phyloP scores from a whole-genome alignment of 2,113 vertebrate genomes.

The Strigops habroptila region DNA sequence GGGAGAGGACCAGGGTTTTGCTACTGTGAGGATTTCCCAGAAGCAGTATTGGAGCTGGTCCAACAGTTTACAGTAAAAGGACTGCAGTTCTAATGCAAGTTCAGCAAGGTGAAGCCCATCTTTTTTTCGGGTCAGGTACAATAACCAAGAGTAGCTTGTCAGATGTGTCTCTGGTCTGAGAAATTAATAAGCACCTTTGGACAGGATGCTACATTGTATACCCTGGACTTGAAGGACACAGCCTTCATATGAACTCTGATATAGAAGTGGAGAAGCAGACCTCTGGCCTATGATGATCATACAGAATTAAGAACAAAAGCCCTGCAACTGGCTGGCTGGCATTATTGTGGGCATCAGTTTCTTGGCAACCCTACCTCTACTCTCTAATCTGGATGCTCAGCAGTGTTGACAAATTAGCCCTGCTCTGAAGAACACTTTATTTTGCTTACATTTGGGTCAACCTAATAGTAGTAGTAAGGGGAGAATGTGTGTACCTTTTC shows the following conservation, averaged over 20 bases:
- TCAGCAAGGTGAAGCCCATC: not conserved
- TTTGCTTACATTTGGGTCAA: not conserved
- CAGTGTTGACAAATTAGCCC: not conserved
- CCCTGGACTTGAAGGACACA: not conserved
- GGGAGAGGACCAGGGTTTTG: not conserved
- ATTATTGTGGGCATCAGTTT: not conserved
- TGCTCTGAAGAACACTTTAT: not conserved
- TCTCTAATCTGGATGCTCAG: not conserved
- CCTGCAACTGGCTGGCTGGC: not conserved
- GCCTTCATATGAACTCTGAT: not conserved
- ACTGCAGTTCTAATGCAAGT: slow-evolving; percentile 1
- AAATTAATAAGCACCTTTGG: not conserved
- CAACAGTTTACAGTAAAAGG: slow-evolving; percentile 51
- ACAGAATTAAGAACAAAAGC: not conserved
- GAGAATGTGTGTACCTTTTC: not conserved
- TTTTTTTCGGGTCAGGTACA: not conserved
- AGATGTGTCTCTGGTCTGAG: not conserved
- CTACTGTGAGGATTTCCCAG: slow-evolving; percentile 24
- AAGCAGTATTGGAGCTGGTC: slow-evolving; percentile 25
- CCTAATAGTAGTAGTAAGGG: not conserved
- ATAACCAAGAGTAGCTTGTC: not conserved
- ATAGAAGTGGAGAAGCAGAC: not conserved
- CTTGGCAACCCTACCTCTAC: not conserved
- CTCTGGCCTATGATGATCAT: not conserved
- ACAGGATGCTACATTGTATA: not conserved